These are phyloP conservation scores for Chironomus tepperi DNA, from an alignment of 1,140 invertebrate genomes.

Conservation along the genomic window DNA sequence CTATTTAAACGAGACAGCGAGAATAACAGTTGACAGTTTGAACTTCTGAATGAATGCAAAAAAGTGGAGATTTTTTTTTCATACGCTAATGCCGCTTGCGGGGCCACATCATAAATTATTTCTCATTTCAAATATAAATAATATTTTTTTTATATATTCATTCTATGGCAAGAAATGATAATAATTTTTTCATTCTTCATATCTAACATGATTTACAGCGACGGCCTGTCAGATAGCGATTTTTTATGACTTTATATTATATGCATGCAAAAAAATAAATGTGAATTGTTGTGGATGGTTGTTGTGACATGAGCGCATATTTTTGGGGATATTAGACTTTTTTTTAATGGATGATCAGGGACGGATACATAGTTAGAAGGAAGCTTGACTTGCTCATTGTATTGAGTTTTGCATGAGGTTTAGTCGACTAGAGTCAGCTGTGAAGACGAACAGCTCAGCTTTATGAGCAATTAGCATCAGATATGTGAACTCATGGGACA, in stretches of 20 bases:
- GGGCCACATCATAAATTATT: conserved; percentile 12
- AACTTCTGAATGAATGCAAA: background rate
- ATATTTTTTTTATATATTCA: background rate
- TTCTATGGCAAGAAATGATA: conserved; percentile 2
- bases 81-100: conserved; percentile 5
- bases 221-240: conserved; percentile 12
- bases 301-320: too few relatives aligned
- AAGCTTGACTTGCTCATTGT: too few relatives aligned
- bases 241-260: conserved; percentile 22
- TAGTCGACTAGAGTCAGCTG: too few relatives aligned
- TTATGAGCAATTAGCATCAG: too few relatives aligned
- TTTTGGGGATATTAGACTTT: too few relatives aligned
- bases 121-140: background rate
- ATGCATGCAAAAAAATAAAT: background rate
- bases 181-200: conserved; percentile 17
- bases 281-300: background rate
- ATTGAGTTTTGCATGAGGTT: too few relatives aligned
- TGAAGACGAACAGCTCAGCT: too few relatives aligned
- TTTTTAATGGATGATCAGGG: too few relatives aligned
- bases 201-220: conserved; percentile 20
- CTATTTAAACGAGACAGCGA: too few relatives aligned
- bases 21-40: background rate
- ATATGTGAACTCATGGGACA: too few relatives aligned
- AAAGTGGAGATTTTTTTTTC: background rate
- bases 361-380: too few relatives aligned